A percentile compares a stretch with the other conserved stretches of the same genome.
Evolutionary conservation across 2,797 vertebrate genomes (phyloP).

Genomic region (Taeniopygia guttata): DNA sequence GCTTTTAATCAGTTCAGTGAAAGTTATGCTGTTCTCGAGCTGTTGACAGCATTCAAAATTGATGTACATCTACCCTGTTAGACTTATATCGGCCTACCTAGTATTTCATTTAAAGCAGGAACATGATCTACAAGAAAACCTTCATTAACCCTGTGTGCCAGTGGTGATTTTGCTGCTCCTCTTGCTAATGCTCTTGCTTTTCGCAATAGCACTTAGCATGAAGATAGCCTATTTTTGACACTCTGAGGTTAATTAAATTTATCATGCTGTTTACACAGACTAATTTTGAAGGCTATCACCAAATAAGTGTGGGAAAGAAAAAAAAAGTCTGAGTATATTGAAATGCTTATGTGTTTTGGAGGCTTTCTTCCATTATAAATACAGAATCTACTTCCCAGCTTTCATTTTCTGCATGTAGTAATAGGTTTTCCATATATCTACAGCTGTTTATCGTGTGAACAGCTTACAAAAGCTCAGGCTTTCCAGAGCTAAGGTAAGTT

Average conservation of each 20-base stretch:
- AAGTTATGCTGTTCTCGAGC: neutral
- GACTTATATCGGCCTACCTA: neutral
- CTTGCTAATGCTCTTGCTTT: neutral
- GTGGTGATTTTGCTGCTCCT: neutral
- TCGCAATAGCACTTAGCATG: neutral
- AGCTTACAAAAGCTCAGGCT: conserved; percentile 78
- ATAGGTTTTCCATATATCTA: conserved; percentile 64
- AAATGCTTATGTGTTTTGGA: conserved; percentile 32
- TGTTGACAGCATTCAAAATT: neutral
- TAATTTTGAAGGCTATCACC: conserved; percentile 17
- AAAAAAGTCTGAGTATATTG: conserved; percentile 12
- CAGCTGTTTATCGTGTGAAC: conserved; percentile 77
- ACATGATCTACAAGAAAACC: neutral
- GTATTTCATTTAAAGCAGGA: neutral
- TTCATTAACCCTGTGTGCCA: neutral
- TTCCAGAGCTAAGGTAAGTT: conserved; percentile 73
- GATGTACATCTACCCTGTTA: neutral
- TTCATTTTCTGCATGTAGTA: conserved; percentile 48
- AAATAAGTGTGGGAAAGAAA: neutral
- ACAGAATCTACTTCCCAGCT: neutral
- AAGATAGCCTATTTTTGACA: neutral
- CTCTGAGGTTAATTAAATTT: neutral
- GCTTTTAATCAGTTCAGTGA: neutral
- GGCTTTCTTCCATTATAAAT: conserved; percentile 38
- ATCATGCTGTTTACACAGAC: neutral